Evolutionary conservation across 2,888 invertebrate genomes (phyloP), one percentile per base, ranked within the genome.

Genomic region (Andrena dorsata): DNA sequence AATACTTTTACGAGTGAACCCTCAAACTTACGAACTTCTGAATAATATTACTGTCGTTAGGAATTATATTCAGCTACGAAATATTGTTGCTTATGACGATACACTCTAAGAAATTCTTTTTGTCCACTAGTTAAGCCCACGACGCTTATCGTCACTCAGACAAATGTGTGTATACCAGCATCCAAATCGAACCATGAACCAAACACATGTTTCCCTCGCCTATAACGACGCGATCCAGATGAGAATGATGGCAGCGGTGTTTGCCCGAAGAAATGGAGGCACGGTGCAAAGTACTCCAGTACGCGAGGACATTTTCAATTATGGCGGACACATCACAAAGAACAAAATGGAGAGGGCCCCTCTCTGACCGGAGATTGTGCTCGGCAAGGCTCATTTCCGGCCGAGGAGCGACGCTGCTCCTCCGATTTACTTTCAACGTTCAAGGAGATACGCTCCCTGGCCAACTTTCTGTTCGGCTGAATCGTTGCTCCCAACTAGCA

Each of bases 351-450:
- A 63, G 76, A 70, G 66, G 20, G 71, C 73, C 73, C 16, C 71
- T 84, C 65, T 56, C 72, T 80, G 80, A 83, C 82, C 87, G 82
- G 80, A 88, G 80, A 87, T 83, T 84, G 80, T 81, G 47, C 72
- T 80, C 76, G 76, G 80, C 76, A 69, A 80, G 75, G 56, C 80
- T 86, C 83, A 86, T 86, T 86, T 86, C 81, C 82, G 78, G 63
- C 69, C 47, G 64, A 77, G 75, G 35, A 85, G 72, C 61, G 49
- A 71, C 23, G 65, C 66, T 70, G 56, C 80, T 79, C 69, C 66
- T 74, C 65, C 63, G 83, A 80, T 78, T 82, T 86, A 85, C 68
- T 77, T 77, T 76, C 73, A 79, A 80, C 73, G 56, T 66, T 63
- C 64, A 69, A 41, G 65, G 69, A 75, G 65, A 85, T 58, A 75